These are phyloP conservation scores for Phaonia tiefii DNA, from an alignment of 2,888 invertebrate genomes.

Conservation along the genomic window DNA sequence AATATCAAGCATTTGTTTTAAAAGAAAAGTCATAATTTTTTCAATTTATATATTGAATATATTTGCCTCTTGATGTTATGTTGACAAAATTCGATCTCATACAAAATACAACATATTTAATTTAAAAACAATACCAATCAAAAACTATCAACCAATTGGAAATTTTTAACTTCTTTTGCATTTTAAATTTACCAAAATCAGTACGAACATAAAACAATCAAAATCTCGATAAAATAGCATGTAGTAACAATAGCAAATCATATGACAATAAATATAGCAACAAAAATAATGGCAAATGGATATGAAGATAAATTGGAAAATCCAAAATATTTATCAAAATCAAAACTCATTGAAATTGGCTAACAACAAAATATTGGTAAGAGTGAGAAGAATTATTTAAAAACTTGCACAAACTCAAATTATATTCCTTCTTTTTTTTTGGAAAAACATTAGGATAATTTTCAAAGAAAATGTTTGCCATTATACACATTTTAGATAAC, in stretches of 20 bases:
- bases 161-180: slow-evolving; percentile 60
- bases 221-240: slow-evolving; percentile 49
- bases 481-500: slow-evolving; percentile 16
- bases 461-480: slow-evolving; percentile 27
- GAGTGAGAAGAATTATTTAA: background rate
- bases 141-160: slow-evolving; percentile 60
- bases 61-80: slow-evolving; percentile 71
- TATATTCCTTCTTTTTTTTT: background rate
- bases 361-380: slow-evolving; percentile 7
- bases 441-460: background rate
- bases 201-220: slow-evolving; percentile 8
- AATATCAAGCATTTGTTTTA: slow-evolving; percentile 33
- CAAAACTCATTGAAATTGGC: slow-evolving; percentile 4
- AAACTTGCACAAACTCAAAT: background rate
- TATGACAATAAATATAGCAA: background rate
- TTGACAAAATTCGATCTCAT: slow-evolving; percentile 65
- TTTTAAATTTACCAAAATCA: slow-evolving; percentile 28
- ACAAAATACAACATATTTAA: slow-evolving; percentile 21
- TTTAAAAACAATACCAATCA: slow-evolving; percentile 3
- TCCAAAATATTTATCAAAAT: background rate
- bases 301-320: slow-evolving; percentile 34
- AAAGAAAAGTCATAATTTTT: slow-evolving; percentile 23
- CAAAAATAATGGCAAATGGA: slow-evolving; percentile 56
- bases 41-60: slow-evolving; percentile 66
- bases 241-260: slow-evolving; percentile 46